Evolutionary conservation across 2,797 vertebrate species (phyloP).

Genomic region (Sphenodon punctatus): DNA sequence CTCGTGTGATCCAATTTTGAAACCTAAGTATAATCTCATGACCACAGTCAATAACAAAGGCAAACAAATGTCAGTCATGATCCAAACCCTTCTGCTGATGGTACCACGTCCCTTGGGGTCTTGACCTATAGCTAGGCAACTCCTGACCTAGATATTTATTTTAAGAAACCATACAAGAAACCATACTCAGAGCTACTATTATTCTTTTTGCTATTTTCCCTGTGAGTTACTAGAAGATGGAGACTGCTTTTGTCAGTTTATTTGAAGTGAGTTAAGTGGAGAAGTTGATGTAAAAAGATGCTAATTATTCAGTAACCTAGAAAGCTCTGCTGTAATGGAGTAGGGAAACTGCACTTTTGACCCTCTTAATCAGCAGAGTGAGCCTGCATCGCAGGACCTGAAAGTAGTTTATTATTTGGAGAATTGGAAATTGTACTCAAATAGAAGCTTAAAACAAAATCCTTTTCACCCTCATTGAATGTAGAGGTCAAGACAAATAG

Average conservation of each 20-base stretch:
- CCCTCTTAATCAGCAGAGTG: not conserved
- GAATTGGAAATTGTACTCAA: not conserved
- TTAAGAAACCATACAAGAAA: not conserved
- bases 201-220: not conserved
- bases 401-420: not conserved
- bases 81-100: too few relatives aligned
- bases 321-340: not conserved
- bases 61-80: too few relatives aligned
- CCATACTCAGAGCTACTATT: not conserved
- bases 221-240: not conserved
- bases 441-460: not conserved
- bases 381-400: not conserved
- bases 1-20: too few relatives aligned
- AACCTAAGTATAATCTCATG: too few relatives aligned
- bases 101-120: too few relatives aligned
- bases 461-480: not conserved
- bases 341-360: not conserved
- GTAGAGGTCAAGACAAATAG: not conserved
- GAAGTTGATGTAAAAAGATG: not conserved
- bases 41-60: too few relatives aligned
- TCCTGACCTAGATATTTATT: not conserved
- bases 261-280: not conserved
- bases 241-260: accelerated
- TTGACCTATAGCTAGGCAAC: not conserved
- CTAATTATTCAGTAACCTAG: not conserved